A percentile compares a stretch with the other conserved stretches of the same genome.
phyloP scores from a whole-genome alignment of 2,888 invertebrate species.

The Acheta domesticus region DNA sequence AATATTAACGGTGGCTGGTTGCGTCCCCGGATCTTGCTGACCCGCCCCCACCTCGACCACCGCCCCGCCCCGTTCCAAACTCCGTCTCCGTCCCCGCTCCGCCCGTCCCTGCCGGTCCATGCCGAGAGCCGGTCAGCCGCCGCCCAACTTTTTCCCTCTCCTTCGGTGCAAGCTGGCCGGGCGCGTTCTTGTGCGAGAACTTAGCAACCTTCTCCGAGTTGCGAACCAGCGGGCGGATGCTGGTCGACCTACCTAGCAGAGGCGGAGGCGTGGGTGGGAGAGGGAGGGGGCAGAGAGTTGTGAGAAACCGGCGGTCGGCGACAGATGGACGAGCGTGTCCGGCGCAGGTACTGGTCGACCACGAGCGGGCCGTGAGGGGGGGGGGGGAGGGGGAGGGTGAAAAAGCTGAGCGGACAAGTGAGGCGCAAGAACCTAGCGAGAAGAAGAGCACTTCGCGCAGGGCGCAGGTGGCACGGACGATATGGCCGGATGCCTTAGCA shows the following conservation, averaged over 20 bases:
- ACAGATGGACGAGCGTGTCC: conserved; percentile 1
- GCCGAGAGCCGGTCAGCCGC: background rate
- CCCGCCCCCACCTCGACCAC: background rate
- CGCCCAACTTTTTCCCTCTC: background rate
- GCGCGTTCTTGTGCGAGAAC: background rate
- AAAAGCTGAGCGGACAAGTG: background rate
- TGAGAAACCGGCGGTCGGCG: background rate
- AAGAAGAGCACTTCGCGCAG: background rate
- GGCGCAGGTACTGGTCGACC: background rate
- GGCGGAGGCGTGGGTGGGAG: background rate
- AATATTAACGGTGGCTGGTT: background rate
- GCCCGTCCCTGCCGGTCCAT: background rate
- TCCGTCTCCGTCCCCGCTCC: background rate
- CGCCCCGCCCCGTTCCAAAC: background rate
- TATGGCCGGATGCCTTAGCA: too few species aligned
- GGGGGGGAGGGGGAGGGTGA: background rate
- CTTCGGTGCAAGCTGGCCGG: background rate
- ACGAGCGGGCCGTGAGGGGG: background rate
- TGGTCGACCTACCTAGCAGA: background rate
- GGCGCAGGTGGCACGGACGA: background rate
- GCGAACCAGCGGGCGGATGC: background rate
- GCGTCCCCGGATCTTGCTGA: background rate
- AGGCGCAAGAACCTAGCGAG: background rate
- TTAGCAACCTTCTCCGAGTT: background rate
- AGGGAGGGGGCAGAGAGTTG: background rate